Conservation (phyloP, 2,797 vertebrate genomes). For the Chelon labrosus region DNA sequence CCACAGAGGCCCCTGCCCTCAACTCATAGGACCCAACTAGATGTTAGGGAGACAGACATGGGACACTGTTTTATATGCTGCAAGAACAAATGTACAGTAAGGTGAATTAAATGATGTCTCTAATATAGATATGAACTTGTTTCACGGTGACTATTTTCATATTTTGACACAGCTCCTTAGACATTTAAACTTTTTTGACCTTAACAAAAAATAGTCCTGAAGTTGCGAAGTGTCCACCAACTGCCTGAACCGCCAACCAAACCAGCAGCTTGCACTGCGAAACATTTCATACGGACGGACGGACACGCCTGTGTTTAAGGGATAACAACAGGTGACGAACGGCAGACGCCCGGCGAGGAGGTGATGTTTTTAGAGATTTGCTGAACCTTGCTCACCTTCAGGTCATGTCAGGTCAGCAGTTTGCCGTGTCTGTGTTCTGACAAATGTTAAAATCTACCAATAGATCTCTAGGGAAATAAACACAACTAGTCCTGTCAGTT, state of each 20-base stretch:
- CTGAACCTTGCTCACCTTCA: constrained; percentile 2
- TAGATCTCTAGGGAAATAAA: background rate
- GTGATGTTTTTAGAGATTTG: constrained; percentile 31
- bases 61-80: too few relatives aligned
- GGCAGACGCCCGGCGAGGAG: constrained; percentile 5
- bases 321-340: constrained; percentile 35
- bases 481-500: background rate
- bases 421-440: background rate
- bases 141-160: too few relatives aligned
- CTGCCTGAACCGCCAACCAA: background rate
- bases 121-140: too few relatives aligned
- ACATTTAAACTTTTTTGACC: too few relatives aligned
- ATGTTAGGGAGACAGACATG: too few relatives aligned
- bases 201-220: too few relatives aligned
- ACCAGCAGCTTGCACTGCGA: constrained; percentile 4
- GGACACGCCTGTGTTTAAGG: constrained; percentile 43
- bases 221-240: background rate
- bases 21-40: too few relatives aligned
- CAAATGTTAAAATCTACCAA: background rate
- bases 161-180: too few relatives aligned
- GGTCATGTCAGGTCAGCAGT: background rate
- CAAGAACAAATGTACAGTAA: too few relatives aligned
- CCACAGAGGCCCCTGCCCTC: too few relatives aligned
- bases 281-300: background rate
- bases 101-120: too few relatives aligned